phyloP scores from a whole-genome alignment of 2,797 vertebrate species.

The Sylvilagus floridanus region DNA sequence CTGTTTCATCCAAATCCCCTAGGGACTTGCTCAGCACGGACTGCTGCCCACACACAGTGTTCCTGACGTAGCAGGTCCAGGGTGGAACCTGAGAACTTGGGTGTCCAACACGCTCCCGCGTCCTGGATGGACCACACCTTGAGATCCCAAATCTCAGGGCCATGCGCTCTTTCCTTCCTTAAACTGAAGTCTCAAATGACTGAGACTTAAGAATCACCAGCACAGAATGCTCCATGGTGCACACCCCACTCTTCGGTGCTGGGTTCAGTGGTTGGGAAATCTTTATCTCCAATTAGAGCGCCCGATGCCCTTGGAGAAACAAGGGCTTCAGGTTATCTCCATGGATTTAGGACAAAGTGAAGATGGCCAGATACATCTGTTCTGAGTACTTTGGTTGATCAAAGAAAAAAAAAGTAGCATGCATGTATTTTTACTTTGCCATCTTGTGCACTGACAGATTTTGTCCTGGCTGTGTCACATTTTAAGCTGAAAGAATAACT shows the following conservation, averaged over 20 bases:
- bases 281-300: neutral
- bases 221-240: neutral
- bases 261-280: neutral
- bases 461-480: neutral
- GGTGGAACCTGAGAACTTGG: neutral
- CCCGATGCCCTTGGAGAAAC: neutral
- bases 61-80: neutral
- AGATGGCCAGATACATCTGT: neutral
- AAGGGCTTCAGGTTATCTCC: too few relatives aligned
- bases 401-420: neutral
- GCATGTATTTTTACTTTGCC: neutral
- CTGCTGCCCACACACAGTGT: fast-evolving
- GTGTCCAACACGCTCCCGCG: neutral
- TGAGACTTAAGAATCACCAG: neutral
- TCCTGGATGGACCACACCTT: neutral
- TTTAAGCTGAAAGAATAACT: neutral
- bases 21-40: too few relatives aligned
- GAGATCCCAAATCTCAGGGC: neutral
- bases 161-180: neutral
- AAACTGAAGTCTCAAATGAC: neutral
- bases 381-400: neutral
- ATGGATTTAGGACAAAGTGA: neutral
- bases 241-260: fast-evolving
- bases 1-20: neutral
- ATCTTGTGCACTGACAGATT: neutral